Conservation (phyloP, 2,113 vertebrate species). For the Lampris incognitus region DNA sequence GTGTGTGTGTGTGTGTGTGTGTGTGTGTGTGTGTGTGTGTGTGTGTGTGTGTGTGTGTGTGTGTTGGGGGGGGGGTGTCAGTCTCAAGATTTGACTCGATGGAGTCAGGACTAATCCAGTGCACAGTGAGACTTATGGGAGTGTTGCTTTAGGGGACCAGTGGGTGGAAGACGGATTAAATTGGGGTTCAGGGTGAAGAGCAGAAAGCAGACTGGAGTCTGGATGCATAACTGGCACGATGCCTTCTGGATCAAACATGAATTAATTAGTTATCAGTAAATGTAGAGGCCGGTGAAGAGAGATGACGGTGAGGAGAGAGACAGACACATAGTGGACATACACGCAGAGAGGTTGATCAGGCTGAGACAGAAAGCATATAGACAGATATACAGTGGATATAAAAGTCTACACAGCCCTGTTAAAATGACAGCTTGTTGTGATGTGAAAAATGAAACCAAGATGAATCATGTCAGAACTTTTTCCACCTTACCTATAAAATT, state of each 20-base stretch:
- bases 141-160: slow-evolving; percentile 67
- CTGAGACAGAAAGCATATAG: no score
- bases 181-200: slow-evolving; percentile 52
- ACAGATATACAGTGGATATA: no score
- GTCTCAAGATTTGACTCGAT: slow-evolving; percentile 65
- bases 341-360: no score
- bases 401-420: no score
- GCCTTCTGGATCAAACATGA: slow-evolving; percentile 46
- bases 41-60: no score
- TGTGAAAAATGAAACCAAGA: no score
- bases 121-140: slow-evolving; percentile 72
- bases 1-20: no score
- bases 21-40: no score
- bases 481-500: no score
- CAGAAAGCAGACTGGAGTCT: slow-evolving; percentile 37
- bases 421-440: no score
- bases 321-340: neutral
- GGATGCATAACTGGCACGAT: slow-evolving; percentile 46
- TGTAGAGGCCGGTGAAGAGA: neutral
- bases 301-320: neutral
- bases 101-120: slow-evolving; percentile 65
- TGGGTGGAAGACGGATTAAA: slow-evolving; percentile 55
- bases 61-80: neutral
- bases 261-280: slow-evolving; percentile 56
- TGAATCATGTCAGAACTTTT: no score